A percentile compares a stretch with the other conserved stretches of the same genome.
Conservation (phyloP, 2,888 invertebrate species). For the Andrena chrysosceles region DNA sequence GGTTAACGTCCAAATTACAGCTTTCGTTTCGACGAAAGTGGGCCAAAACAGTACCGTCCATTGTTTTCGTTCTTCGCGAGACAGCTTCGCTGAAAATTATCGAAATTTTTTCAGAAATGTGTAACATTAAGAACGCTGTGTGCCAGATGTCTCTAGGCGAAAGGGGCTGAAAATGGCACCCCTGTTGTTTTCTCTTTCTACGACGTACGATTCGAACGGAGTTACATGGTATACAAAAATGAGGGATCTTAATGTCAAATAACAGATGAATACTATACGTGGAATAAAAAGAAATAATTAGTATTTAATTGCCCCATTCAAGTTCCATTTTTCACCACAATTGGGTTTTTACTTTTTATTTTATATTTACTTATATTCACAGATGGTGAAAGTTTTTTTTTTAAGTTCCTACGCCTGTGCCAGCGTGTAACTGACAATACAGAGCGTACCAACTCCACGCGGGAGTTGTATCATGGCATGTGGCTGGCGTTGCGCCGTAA, state of each 20-base stretch:
- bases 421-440: not conserved
- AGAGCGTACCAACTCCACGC: not conserved
- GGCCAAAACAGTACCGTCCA: not conserved
- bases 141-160: not conserved
- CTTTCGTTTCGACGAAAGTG: not conserved
- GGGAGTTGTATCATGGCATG: not conserved
- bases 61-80: not conserved
- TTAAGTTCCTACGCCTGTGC: not conserved
- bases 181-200: not conserved
- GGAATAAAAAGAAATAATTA: not conserved
- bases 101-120: not conserved
- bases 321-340: not conserved
- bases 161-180: not conserved
- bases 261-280: not conserved
- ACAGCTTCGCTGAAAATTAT: not conserved
- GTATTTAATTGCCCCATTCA: conserved; percentile 23
- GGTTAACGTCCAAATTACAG: conserved; percentile 6
- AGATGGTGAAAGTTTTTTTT: not conserved
- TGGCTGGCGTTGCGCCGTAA: not conserved
- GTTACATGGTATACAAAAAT: not conserved
- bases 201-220: not conserved
- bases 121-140: not conserved
- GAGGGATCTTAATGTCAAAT: not conserved
- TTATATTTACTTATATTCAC: not conserved
- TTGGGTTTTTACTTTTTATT: conserved; percentile 8